A percentile compares a stretch with the other conserved stretches of the same genome.
These are phyloP conservation scores for Caradrina clavipalpis DNA, from an alignment of 2,888 invertebrate species.

Conservation along the genomic window DNA sequence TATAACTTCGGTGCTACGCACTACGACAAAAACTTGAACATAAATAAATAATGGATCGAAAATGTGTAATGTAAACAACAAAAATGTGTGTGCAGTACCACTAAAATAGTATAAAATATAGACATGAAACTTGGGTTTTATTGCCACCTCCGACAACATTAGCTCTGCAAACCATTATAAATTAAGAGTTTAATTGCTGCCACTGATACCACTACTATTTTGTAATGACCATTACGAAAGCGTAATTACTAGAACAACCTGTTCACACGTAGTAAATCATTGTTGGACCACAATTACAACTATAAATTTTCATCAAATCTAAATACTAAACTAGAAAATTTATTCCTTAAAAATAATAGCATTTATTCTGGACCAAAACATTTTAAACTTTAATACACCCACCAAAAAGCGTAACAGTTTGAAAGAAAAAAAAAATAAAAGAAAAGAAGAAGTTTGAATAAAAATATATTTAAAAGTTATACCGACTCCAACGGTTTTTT, in stretches of 20 bases:
- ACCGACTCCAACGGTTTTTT: conserved; percentile 61
- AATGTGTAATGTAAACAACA: conserved; percentile 50
- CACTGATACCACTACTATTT: conserved; percentile 41
- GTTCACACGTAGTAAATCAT: conserved; percentile 33
- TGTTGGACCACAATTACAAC: not conserved
- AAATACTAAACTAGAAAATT: not conserved
- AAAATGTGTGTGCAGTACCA: conserved; percentile 40
- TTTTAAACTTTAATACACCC: too few relatives aligned
- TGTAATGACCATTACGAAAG: conserved; percentile 49
- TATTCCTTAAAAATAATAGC: not conserved
- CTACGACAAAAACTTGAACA: conserved; percentile 21
- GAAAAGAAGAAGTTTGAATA: too few relatives aligned
- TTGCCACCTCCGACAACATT: conserved; percentile 39
- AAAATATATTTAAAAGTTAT: not conserved
- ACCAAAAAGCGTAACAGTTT: too few relatives aligned
- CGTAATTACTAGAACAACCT: conserved; percentile 38
- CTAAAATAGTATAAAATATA: conserved; percentile 53
- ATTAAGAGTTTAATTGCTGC: conserved; percentile 55
- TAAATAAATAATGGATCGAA: conserved; percentile 36
- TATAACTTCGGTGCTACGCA: conserved; percentile 34
- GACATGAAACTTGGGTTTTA: conserved; percentile 55
- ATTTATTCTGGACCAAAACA: too few relatives aligned
- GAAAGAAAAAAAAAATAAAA: too few relatives aligned
- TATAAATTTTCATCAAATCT: not conserved
- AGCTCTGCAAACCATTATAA: conserved; percentile 51